Conservation (phyloP, 2,797 vertebrate species). For the Staurois parvus region DNA sequence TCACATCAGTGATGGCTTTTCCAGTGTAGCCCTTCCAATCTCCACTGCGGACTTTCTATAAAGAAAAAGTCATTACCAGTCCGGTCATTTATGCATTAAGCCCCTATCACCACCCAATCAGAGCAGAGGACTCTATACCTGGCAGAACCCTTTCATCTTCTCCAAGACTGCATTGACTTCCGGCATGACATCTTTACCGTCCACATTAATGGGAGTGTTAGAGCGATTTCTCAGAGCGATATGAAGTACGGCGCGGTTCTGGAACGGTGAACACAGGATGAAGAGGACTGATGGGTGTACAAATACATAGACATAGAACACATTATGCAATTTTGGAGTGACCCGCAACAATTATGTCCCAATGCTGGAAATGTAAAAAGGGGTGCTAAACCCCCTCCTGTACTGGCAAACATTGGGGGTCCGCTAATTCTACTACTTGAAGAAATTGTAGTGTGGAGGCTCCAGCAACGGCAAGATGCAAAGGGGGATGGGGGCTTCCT, state of each 20-base stretch:
- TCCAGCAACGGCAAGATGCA: no score
- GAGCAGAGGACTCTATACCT: slow-evolving; percentile 73
- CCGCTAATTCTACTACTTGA: no score
- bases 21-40: slow-evolving; percentile 96
- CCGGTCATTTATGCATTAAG: no score
- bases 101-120: neutral
- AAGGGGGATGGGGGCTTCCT: no score
- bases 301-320: no score
- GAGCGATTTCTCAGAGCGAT: slow-evolving; percentile 94
- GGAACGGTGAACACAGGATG: slow-evolving; percentile 23
- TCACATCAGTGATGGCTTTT: slow-evolving; percentile 93
- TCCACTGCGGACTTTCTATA: slow-evolving; percentile 88
- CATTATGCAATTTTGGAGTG: no score
- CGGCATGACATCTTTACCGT: slow-evolving; percentile 92
- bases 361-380: no score
- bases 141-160: slow-evolving; percentile 96
- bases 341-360: no score
- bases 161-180: slow-evolving; percentile 94
- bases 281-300: no score
- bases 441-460: no score
- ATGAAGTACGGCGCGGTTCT: slow-evolving; percentile 95
- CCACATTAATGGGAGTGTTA: slow-evolving; percentile 85
- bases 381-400: neutral
- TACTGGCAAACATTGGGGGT: neutral
- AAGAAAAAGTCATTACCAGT: neutral